Percentiles rank a stretch among this genome's conserved stretches.
phyloP scores from a whole-genome alignment of 2,113 vertebrate species.

The Chamaetylas fuelleborni region DNA sequence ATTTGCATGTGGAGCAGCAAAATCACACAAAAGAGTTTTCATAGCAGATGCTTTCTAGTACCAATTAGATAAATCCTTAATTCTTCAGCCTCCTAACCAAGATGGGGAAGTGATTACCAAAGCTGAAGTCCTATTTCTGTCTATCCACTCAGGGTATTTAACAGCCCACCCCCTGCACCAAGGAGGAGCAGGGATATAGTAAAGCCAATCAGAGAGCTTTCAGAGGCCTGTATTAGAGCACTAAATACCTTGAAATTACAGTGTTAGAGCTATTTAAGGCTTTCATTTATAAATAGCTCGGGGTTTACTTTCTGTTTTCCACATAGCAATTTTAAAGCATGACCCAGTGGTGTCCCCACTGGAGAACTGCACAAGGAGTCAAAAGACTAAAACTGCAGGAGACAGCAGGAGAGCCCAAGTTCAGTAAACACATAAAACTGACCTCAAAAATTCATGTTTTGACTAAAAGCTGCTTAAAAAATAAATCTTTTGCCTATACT shows the following conservation, averaged over 20 bases:
- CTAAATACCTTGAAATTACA: background rate
- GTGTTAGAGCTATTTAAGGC: background rate
- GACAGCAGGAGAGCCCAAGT: background rate
- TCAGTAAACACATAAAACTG: background rate
- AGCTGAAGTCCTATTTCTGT: background rate
- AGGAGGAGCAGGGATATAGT: constrained; percentile 1
- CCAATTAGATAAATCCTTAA: background rate
- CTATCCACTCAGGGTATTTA: constrained; percentile 31
- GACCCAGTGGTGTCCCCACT: background rate
- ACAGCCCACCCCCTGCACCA: no score
- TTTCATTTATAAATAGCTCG: background rate
- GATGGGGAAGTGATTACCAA: background rate
- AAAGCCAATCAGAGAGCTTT: constrained; percentile 16
- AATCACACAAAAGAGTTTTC: background rate
- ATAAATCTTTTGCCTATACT: background rate
- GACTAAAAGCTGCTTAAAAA: background rate
- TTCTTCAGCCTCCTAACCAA: background rate
- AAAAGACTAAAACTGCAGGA: background rate
- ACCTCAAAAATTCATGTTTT: background rate
- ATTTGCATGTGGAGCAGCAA: background rate
- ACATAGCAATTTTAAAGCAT: background rate
- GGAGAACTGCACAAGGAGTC: background rate
- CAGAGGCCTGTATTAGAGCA: background rate
- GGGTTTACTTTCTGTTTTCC: background rate
- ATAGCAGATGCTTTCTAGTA: background rate